Evolutionary conservation across 2,113 vertebrate species (phyloP), one percentile per base, ranked within the genome.

Genomic region (Hippocampus barbouri): DNA sequence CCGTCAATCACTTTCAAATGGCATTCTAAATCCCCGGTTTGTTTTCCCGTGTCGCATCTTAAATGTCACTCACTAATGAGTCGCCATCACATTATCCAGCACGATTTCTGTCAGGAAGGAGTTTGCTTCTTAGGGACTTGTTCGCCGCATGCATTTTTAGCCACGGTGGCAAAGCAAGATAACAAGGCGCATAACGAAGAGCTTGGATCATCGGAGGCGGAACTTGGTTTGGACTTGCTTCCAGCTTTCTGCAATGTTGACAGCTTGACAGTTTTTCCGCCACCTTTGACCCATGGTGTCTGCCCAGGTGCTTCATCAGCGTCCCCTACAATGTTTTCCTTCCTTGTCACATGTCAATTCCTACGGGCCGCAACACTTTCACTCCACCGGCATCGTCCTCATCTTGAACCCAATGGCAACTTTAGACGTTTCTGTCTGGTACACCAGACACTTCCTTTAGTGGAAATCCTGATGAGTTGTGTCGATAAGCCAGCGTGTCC

Each of bases 1-100:
- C 63, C 78, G 86, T 82, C 88, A 87, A 68, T 85, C 81, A 74
- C 47, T 69, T 62, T 75, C 57, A 79, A 72, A 80, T 84, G 77
- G 76, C 81, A 71, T 83, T 75, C 75, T 78, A 82, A 87, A 86
- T 83, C 77, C 77, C 78, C n/a, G 27, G 81, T 78, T 83, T 25
- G 12, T 81, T 59, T 79, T 76, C 69, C 41, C 23, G 23, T 25
- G 41, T 84, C 76, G 76, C 73, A 69, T 81, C 75, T 85, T 82
- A 87, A 86, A 88, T 86, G 84, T 69, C 79, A 82, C 72, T 77
- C 61, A 76, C 78, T 88, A 79, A 85, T 87, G 79, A 86, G 70
- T 69, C 80, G 78, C 69, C 49, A 75, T 65, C 71, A 66, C 79
- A 85, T 75, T 79, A 63, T 85, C 78, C 67, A 57, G 10, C 21